A percentile compares a stretch with the other conserved stretches of the same genome.
These are phyloP conservation scores for Calameuta filiformis DNA, from an alignment of 2,888 invertebrate species.

Conservation along the genomic window DNA sequence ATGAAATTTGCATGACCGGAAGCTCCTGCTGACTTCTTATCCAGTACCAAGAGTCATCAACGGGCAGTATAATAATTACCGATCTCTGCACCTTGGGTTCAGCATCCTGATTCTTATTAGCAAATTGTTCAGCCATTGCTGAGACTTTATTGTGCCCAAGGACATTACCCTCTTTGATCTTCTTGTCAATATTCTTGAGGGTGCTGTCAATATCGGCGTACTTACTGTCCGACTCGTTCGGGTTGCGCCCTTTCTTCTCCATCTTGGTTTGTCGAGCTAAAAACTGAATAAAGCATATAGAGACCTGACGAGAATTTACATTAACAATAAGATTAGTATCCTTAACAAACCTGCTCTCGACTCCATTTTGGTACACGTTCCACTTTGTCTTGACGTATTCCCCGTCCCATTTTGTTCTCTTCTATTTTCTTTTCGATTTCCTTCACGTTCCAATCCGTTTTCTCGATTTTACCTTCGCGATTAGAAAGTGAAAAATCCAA, in stretches of 20 bases:
- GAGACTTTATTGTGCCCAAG: constrained; percentile 84
- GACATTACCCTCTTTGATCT: constrained; percentile 81
- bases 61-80: constrained; percentile 65
- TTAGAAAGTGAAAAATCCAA: background rate
- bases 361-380: constrained; percentile 88
- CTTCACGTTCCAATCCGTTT: constrained; percentile 91
- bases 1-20: background rate
- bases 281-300: constrained; percentile 67
- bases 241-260: constrained; percentile 73
- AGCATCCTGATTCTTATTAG: constrained; percentile 69
- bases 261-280: constrained; percentile 78
- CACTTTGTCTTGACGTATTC: constrained; percentile 73
- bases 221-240: constrained; percentile 73
- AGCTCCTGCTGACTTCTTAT: background rate
- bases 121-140: constrained; percentile 85
- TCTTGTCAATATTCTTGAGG: constrained; percentile 77
- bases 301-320: constrained; percentile 46
- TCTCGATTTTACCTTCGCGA: constrained; percentile 80
- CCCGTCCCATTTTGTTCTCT: constrained; percentile 78
- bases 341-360: constrained; percentile 75
- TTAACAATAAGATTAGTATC: constrained; percentile 9
- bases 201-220: constrained; percentile 80
- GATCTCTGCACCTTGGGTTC: constrained; percentile 70
- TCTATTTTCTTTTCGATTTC: constrained; percentile 90
- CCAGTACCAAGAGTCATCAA: background rate